Evolutionary conservation across 2,113 vertebrate genomes (phyloP), one percentile per base, ranked within the genome.

Genomic region (Bostrychus sinensis): DNA sequence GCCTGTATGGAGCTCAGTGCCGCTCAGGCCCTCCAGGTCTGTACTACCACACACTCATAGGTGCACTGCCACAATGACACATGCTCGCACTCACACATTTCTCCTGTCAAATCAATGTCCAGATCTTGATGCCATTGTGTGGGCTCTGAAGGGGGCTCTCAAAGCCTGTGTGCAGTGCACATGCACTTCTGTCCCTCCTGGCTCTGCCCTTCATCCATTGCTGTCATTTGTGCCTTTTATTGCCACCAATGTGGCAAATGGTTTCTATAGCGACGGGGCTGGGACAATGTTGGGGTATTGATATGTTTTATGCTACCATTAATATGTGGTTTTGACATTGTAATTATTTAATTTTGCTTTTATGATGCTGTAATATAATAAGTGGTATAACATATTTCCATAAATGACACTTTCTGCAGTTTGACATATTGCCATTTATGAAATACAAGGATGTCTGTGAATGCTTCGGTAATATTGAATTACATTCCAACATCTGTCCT

Each of bases 221-320:
- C 80, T 54, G 78, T 84, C 78, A 87, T 90, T 90, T 89, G 79
- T 83, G 78, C 70, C 78, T 78, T 85, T 87, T 86, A 88, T 89
- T 37, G 10, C 70, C 76, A 75, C 85, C 73, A 78, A 58, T 78
- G 75, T 72, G 83, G 71, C 66, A 77, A 87, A 83, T 87, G 77
- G 90, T 91, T 91, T 88, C 90, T 88, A 89, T 91, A 83, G 86
- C 80, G 70, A 90, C 88, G 23, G 73, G 56, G 67, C 66, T 43
- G 51, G 51, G 71, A 76, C 4, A 5, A 14, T 25, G 22, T 23
- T 25, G 11, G 43, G 22, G 11, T 13, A 14, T 13, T 14, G 1
- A n/a, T n/a, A n/a, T n/a, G 11, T 25, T 5, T 28, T 11, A 28
- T 28, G 9, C n/a, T 51, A 25, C 12, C 5, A 2, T 26, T 28